Base-by-base conservation (phyloP, 2,888 invertebrate species). In the Halocaridina rubra region DNA sequence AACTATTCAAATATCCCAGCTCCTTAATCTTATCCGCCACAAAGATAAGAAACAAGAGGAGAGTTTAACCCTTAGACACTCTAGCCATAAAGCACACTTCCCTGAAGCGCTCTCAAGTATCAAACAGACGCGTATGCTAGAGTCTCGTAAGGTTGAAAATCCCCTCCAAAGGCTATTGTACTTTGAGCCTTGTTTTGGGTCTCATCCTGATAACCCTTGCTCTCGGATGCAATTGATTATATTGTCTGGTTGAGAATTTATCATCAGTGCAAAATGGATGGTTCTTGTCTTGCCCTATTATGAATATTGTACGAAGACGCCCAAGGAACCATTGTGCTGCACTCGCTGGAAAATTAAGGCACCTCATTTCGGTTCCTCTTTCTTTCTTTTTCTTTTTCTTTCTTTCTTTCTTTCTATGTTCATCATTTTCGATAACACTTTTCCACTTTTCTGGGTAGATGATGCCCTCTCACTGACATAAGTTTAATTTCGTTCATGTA, bases 191-290 rank as follows among this genome's bases (percentile, higher is more conserved):
- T 76, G 57, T 76, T 76, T 33, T 32, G 57, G 80, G 72, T 33
- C 32, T 74, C 69, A 24, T 27, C 27, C 69, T 67, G 76, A 64
- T 81, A 81, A 81, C 81, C 81, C 81, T 75, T 76, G 81, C 81
- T 76, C 81, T 81, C 57, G 76, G 81, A 81, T 81, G 81, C 81
- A 76, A 81, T 81, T 81, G 81, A 81, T 81, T 81, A 81, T 81
- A 81, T 81, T 81, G 81, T 81, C 67, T 81, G 81, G 81, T 57
- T 39, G 81, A 75, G 76, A 81, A 81, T 81, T 81, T 81, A 81
- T 81, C 81, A 81, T 81, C 76, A 75, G 81, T 76, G 81, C 76
- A 67, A 76, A 81, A 81, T 81, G 81, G 76, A 81, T 81, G 81
- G 76, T 81, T 75, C 76, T 76, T 81, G 81, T 75, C 81, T 19